A percentile compares a stretch with the other conserved stretches of the same genome.
Evolutionary conservation across 2,797 vertebrate species (phyloP).

Genomic region (Microctenopoma steveboyesi): DNA sequence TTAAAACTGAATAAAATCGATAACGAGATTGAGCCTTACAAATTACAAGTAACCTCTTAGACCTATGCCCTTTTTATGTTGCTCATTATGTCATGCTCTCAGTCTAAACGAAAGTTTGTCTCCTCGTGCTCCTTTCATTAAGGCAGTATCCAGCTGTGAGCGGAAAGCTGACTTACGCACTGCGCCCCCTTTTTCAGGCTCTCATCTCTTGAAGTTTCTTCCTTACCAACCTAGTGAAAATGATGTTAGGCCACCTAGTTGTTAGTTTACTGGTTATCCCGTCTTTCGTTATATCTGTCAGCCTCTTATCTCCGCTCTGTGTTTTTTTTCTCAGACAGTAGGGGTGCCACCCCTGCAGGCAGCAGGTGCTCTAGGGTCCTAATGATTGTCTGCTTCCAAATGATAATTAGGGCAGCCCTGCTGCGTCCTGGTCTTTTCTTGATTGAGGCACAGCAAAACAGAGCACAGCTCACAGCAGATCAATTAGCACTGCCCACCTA

Average conservation of each 20-base stretch:
- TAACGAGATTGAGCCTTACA: conserved; percentile 18
- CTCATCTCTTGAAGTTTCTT: conserved; percentile 15
- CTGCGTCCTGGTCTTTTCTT: conserved; percentile 64
- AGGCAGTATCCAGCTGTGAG: conserved; percentile 54
- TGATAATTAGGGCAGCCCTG: conserved; percentile 72
- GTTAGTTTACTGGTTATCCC: conserved; percentile 37
- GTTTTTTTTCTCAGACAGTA: conserved; percentile 46
- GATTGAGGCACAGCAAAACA: conserved; percentile 41
- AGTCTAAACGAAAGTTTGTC: conserved; percentile 38
- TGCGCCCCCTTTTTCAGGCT: conserved; percentile 20
- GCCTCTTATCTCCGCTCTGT: conserved; percentile 32
- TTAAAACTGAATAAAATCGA: conserved; percentile 21
- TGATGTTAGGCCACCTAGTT: conserved; percentile 8
- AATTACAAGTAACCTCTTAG: conserved; percentile 29
- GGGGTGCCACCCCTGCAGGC: conserved; percentile 55
- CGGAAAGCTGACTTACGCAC: conserved; percentile 27
- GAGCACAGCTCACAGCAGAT: conserved; percentile 55
- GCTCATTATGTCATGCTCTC: conserved; percentile 52
- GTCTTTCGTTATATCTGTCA: conserved; percentile 23
- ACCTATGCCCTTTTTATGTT: conserved; percentile 31
- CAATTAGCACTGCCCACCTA: conserved; percentile 69
- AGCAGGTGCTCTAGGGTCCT: conserved; percentile 64
- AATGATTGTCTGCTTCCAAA: conserved; percentile 68
- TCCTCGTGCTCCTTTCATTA: conserved; percentile 63
- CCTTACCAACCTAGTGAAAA: conserved; percentile 30